A percentile compares a stretch with the other conserved stretches of the same genome.
These are phyloP conservation scores for Batillaria attramentaria DNA, from an alignment of 1,140 invertebrate species.

Conservation along the genomic window DNA sequence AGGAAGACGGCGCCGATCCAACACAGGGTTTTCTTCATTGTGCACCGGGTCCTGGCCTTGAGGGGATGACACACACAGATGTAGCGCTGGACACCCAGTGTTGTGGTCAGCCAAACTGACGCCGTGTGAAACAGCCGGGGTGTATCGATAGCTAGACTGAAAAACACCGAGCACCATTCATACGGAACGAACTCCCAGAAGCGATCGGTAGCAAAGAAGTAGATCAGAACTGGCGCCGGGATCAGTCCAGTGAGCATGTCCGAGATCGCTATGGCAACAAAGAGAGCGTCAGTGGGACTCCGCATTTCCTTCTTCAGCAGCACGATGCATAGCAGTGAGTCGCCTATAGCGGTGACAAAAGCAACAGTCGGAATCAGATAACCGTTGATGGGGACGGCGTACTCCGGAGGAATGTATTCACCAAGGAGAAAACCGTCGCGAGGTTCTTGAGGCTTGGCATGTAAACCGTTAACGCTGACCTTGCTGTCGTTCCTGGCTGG, in stretches of 20 bases:
- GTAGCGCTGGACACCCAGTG: conserved; percentile 87
- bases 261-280: conserved; percentile 89
- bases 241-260: conserved; percentile 93
- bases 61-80: conserved; percentile 93
- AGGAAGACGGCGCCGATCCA: conserved; percentile 83
- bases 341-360: conserved; percentile 88
- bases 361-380: conserved; percentile 88
- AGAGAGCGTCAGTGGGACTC: conserved; percentile 80
- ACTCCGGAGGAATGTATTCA: too few species aligned
- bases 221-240: conserved; percentile 88
- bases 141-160: conserved; percentile 73
- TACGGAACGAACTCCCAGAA: conserved; percentile 75
- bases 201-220: conserved; percentile 92
- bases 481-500: too few species aligned
- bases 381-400: conserved; percentile 60
- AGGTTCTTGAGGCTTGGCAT: too few species aligned
- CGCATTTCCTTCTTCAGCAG: conserved; percentile 78
- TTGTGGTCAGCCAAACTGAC: conserved; percentile 89
- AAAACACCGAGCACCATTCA: conserved; percentile 72
- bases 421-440: too few species aligned
- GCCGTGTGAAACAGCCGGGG: conserved; percentile 93
- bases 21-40: conserved; percentile 84
- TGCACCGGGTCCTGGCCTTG: conserved; percentile 88
- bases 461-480: too few species aligned
- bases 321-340: conserved; percentile 87